Base-by-base conservation (phyloP, 2,888 invertebrate species). In the Bimastos eiseni region DNA sequence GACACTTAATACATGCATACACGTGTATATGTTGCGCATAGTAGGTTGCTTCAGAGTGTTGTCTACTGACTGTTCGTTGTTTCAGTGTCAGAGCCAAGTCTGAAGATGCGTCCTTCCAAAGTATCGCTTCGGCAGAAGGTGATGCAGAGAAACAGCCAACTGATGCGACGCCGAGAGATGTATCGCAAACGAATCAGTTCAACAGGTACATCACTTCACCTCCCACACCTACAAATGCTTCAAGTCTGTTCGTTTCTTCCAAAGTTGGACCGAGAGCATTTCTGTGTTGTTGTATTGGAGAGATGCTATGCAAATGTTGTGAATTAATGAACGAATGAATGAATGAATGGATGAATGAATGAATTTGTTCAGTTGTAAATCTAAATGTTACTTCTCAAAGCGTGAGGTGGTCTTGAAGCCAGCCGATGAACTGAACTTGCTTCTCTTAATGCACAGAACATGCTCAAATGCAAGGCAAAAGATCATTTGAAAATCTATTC, bases 41-140 rank as follows among this genome's bases (percentile, higher is more conserved):
- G 19, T 41, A 89, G 17, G 1, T 36, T 34, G 19, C 34, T 37
- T 86, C 17, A n/a, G 86, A 24, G 38, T 88, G 37, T 37, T n/a
- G 34, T 36, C 21, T 44, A 30, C 41, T 33, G 36, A 11, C 8
- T 49, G 55, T 55, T 70, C n/a, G 21, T 38, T 38, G 41, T 89
- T 89, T 34, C 90, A 92, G 92, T 91, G 44, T 92, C 92, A 36
- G 92, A 92, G 90, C 92, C 92, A 24, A 92, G 90, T 70, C 90
- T 92, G 90, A 92, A 92, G 91, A 91, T 92, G 91, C 84, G 91
- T 34, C 37, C 89, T 36, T 89, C 89, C 44, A 92, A 91, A 89
- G 83, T 91, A 17, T 91, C 90, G 34, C 91, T 91, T 83, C 55
- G 92, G 37, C 92, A 92, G 89, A 91, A 92, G 88, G 92, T 91